Evolutionary conservation across 2,888 invertebrate species (phyloP), one percentile per base, ranked within the genome.

Genomic region (Linyphia triangularis): DNA sequence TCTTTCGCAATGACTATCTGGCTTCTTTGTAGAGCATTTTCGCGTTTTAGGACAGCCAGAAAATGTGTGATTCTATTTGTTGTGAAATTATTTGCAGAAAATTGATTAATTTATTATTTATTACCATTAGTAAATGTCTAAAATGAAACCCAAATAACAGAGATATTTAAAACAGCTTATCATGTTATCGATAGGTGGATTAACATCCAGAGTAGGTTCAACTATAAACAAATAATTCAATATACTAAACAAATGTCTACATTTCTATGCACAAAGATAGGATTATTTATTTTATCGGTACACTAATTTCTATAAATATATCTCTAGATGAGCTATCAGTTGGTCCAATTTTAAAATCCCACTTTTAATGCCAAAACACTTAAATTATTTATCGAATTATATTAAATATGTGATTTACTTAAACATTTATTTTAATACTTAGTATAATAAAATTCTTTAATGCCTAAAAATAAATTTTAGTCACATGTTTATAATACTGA

Each of bases 11-110:
- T 92, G 98, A 98, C 92, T 97, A 97, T 61, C 97, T 96, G 22
- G 98, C 98, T 93, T 98, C 98, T 92, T 98, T 98, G 93, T 98
- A 98, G 1, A 99, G 94, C 97, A 98, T 98, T 94, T 99, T 99
- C 1, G 99, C 98, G 37, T 86, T 84, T 75, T 57, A 79, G 79
- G 73, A 22, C 67, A 81, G 86, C 69, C 86, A 86, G 86, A 86
- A 59, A 75, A n/a, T 73, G 26, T 79, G 79, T 79, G 72, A 81
- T 75, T 86, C 51, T 73, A 72, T 81, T 86, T 72, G 37, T 81
- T 81, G 59, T 81, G 28, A 51, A 67, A 78, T 86, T 0, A 86
- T 86, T 86, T 86, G 26, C 81, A 67, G 57, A 51, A 37, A 57
- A n/a, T 72, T 79, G 30, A 30, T 72, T 81, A 24, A 78, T 30